phyloP scores from a whole-genome alignment of 2,113 vertebrate species.

The Chionodraco myersi region DNA sequence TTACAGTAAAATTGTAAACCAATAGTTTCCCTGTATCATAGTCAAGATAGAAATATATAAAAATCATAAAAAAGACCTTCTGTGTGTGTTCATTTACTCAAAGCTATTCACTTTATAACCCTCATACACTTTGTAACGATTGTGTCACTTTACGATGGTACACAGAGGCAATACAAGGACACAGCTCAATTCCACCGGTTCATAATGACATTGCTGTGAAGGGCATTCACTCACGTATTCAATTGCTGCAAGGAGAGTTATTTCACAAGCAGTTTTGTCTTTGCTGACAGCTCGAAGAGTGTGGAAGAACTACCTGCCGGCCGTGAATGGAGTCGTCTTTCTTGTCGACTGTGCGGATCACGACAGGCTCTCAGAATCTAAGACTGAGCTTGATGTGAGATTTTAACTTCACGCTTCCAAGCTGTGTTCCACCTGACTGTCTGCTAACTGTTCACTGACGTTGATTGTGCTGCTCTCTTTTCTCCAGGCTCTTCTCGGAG shows the following conservation, averaged over 20 bases:
- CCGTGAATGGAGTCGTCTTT: conserved; percentile 96
- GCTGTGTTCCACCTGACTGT: neutral
- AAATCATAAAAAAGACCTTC: neutral
- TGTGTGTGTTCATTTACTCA: neutral
- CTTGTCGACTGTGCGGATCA: conserved; percentile 95
- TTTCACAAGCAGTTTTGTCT: neutral
- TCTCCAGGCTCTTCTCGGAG: conserved; percentile 91
- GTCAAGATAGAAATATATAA: neutral
- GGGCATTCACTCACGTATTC: neutral
- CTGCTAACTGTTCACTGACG: neutral
- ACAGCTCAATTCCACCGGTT: neutral
- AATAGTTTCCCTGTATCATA: no score
- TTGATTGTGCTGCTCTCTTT: neutral
- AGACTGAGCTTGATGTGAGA: conserved; percentile 96
- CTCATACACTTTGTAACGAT: neutral
- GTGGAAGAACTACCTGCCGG: conserved; percentile 98
- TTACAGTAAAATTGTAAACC: neutral
- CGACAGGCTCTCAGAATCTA: conserved; percentile 91
- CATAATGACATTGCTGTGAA: neutral
- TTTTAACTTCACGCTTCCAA: neutral
- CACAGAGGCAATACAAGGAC: neutral
- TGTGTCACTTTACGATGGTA: neutral
- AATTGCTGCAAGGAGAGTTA: neutral
- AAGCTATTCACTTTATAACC: neutral
- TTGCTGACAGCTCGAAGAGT: conserved; percentile 89